A percentile compares a stretch with the other conserved stretches of the same genome.
These are phyloP conservation scores for Hyperoplus lanceolatus DNA, from an alignment of 2,797 vertebrate species.

Conservation along the genomic window DNA sequence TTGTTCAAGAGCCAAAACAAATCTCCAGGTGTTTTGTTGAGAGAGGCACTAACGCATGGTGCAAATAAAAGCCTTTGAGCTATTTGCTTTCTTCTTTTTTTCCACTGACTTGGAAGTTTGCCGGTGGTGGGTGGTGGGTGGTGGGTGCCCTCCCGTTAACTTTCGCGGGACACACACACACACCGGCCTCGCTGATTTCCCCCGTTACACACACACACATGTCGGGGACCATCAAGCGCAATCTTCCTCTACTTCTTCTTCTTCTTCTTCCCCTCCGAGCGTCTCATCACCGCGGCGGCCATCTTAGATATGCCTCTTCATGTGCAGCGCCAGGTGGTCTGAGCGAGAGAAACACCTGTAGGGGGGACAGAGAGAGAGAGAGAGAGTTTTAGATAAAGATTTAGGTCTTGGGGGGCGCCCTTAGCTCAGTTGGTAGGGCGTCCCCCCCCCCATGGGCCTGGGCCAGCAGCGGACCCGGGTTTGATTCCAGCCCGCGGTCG, in stretches of 20 bases:
- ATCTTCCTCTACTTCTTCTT: slow-evolving; percentile 60
- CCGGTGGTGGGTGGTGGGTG: neutral
- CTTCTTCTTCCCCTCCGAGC: slow-evolving; percentile 63
- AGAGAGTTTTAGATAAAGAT: slow-evolving; percentile 50
- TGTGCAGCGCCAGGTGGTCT: slow-evolving; percentile 98
- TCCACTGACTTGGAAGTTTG: slow-evolving; percentile 72
- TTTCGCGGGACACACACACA: slow-evolving; percentile 84
- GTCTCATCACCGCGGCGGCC: slow-evolving; percentile 55
- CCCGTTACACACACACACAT: slow-evolving; percentile 27
- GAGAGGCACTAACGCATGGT: slow-evolving; percentile 93
- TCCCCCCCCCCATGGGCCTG: too few species aligned
- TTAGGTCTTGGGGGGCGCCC: too few species aligned
- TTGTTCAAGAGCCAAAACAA: slow-evolving; percentile 79
- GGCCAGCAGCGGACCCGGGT: too few species aligned
- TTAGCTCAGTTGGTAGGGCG: too few species aligned
- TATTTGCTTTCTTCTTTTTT: slow-evolving; percentile 66
- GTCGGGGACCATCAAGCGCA: slow-evolving; percentile 84
- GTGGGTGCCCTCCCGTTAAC: slow-evolving; percentile 53
- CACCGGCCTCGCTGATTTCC: slow-evolving; percentile 87
- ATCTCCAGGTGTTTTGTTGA: slow-evolving; percentile 87
- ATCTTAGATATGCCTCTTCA: slow-evolving; percentile 97
- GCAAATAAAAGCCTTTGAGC: slow-evolving; percentile 91
- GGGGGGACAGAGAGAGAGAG: slow-evolving; percentile 68
- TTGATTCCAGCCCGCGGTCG: too few species aligned
- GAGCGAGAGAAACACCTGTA: slow-evolving; percentile 98